Conservation (phyloP, 2,113 vertebrate genomes). For the Hassar affinis region DNA sequence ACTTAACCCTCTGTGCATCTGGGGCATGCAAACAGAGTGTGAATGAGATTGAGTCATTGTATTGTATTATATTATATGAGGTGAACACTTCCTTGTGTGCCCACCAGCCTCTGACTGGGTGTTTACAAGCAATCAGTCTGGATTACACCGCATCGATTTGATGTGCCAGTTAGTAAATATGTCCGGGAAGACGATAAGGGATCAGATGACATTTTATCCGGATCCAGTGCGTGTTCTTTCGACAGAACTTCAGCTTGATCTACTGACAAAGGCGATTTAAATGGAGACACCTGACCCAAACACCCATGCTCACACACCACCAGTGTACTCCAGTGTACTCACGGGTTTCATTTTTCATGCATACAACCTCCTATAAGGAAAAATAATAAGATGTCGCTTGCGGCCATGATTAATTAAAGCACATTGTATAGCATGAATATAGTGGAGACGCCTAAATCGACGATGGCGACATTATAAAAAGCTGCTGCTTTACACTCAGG, state of each 20-base stretch:
- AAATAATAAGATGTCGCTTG: background rate
- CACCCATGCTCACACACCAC: too few relatives aligned
- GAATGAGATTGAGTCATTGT: background rate
- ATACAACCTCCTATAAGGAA: background rate
- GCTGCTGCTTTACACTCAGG: background rate
- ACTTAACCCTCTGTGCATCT: background rate
- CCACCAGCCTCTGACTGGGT: background rate
- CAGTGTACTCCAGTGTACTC: background rate
- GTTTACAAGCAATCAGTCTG: background rate
- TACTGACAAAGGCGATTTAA: background rate
- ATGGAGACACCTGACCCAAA: background rate
- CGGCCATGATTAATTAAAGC: too few relatives aligned
- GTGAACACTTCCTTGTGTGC: background rate
- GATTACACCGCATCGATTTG: background rate
- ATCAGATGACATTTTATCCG: background rate
- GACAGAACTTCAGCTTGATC: background rate
- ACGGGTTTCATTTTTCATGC: background rate
- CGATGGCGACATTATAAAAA: background rate
- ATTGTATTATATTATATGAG: background rate
- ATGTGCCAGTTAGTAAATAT: background rate
- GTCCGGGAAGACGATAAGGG: background rate
- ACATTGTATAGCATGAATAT: background rate
- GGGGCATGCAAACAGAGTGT: background rate
- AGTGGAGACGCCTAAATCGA: background rate
- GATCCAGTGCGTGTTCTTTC: background rate